A percentile compares a stretch with the other conserved stretches of the same genome.
These are phyloP conservation scores for Centruroides sculpturatus DNA, from an alignment of 1,140 invertebrate genomes.

Conservation along the genomic window DNA sequence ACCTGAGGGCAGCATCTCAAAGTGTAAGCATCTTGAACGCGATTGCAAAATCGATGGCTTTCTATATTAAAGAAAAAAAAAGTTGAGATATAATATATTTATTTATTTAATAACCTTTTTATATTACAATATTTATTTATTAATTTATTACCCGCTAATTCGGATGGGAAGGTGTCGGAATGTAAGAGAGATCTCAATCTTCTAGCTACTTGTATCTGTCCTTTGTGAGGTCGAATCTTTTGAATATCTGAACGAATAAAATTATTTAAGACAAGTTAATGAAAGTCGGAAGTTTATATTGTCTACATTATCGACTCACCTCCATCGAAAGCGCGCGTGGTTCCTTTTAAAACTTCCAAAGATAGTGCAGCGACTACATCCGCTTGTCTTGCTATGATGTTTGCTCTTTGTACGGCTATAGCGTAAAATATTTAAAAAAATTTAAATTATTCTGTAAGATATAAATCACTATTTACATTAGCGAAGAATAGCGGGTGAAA, in stretches of 20 bases:
- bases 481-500: too few relatives aligned
- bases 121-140: neutral
- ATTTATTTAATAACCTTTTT: neutral
- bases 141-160: constrained; percentile 43
- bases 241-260: constrained; percentile 41
- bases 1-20: constrained; percentile 53
- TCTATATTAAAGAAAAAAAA: constrained; percentile 27
- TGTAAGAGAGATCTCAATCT: constrained; percentile 47
- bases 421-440: neutral
- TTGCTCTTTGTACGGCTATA: constrained; percentile 44
- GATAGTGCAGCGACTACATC: constrained; percentile 55
- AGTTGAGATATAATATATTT: too few relatives aligned
- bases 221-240: constrained; percentile 47
- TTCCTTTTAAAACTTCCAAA: constrained; percentile 55
- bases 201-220: constrained; percentile 47
- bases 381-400: constrained; percentile 45
- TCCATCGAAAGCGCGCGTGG: constrained; percentile 50
- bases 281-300: neutral
- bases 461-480: too few relatives aligned
- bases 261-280: too few relatives aligned
- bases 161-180: constrained; percentile 49
- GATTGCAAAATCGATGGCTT: constrained; percentile 51
- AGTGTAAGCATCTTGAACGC: constrained; percentile 61
- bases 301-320: constrained; percentile 27
- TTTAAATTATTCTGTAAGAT: too few relatives aligned